Conservation (phyloP, 2,888 invertebrate species). For the Agrochola lychnidis region DNA sequence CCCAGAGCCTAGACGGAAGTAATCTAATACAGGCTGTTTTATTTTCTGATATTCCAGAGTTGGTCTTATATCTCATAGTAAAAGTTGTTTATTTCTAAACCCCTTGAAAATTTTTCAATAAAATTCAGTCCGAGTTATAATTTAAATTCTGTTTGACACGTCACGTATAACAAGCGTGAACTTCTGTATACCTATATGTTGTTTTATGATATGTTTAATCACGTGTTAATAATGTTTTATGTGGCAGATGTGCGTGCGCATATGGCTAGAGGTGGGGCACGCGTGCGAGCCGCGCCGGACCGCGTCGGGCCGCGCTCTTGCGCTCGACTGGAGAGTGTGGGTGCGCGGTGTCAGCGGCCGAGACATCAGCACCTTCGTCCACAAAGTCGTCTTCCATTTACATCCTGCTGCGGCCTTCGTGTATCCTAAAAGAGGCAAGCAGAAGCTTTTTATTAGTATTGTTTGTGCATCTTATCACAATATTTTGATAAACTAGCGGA, state of each 20-base stretch:
- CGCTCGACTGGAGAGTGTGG: constrained; percentile 88
- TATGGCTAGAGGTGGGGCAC: constrained; percentile 89
- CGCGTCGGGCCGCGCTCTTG: constrained; percentile 82
- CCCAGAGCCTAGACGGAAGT: background rate
- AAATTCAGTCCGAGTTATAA: background rate
- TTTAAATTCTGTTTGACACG: constrained; percentile 7
- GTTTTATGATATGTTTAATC: constrained; percentile 26
- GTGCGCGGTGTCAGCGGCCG: constrained; percentile 84
- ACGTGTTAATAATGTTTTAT: constrained; percentile 43
- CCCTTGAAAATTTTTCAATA: background rate
- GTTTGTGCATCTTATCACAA: background rate
- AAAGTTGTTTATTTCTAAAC: background rate
- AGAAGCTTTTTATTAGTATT: background rate
- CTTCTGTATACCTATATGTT: constrained; percentile 5
- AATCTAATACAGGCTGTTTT: background rate
- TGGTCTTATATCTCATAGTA: background rate
- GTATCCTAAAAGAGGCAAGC: constrained; percentile 86
- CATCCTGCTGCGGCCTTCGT: constrained; percentile 85
- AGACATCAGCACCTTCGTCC: constrained; percentile 87
- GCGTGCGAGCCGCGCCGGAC: constrained; percentile 85
- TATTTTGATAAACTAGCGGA: constrained; percentile 5
- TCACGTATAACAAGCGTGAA: constrained; percentile 20
- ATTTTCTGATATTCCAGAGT: background rate
- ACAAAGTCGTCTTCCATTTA: constrained; percentile 87
- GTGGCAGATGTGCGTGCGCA: constrained; percentile 87